Percentiles rank a stretch among this genome's conserved stretches.
Conservation (phyloP, 2,888 invertebrate genomes). For the Teinopalpus imperialis region DNA sequence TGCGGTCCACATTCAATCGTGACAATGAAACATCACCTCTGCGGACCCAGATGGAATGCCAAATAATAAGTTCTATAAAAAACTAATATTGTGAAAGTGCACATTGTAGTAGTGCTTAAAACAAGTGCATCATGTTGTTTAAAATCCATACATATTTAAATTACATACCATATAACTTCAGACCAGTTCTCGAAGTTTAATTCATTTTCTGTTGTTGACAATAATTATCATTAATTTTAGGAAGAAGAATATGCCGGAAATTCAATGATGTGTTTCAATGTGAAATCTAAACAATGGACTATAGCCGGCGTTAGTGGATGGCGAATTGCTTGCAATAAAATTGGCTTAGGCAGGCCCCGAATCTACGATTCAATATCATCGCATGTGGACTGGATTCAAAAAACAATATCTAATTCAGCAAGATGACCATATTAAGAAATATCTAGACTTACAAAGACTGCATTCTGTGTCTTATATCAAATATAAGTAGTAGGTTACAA, state of each 20-base stretch:
- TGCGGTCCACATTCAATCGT: too few species aligned
- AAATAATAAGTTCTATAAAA: too few species aligned
- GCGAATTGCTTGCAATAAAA: constrained; percentile 92
- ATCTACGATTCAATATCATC: constrained; percentile 92
- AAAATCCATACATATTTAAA: too few species aligned
- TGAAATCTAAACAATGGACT: constrained; percentile 88
- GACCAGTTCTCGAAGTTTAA: too few species aligned
- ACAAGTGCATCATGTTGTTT: too few species aligned
- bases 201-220: too few species aligned
- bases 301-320: constrained; percentile 91
- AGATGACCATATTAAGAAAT: constrained; percentile 52
- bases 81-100: too few species aligned
- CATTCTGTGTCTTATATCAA: constrained; percentile 35
- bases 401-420: constrained; percentile 84
- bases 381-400: constrained; percentile 92
- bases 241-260: constrained; percentile 95
- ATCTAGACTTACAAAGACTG: constrained; percentile 49
- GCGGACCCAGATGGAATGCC: too few species aligned
- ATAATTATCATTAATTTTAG: constrained; percentile 57
- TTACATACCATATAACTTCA: too few species aligned
- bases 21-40: too few species aligned
- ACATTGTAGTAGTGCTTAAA: too few species aligned
- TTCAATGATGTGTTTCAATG: constrained; percentile 90
- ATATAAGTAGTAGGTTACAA: constrained; percentile 8
- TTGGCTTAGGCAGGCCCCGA: constrained; percentile 88